These are phyloP conservation scores for Plumapathes pennacea DNA, from an alignment of 92 coral and sea anemone genomes.

Conservation along the genomic window DNA sequence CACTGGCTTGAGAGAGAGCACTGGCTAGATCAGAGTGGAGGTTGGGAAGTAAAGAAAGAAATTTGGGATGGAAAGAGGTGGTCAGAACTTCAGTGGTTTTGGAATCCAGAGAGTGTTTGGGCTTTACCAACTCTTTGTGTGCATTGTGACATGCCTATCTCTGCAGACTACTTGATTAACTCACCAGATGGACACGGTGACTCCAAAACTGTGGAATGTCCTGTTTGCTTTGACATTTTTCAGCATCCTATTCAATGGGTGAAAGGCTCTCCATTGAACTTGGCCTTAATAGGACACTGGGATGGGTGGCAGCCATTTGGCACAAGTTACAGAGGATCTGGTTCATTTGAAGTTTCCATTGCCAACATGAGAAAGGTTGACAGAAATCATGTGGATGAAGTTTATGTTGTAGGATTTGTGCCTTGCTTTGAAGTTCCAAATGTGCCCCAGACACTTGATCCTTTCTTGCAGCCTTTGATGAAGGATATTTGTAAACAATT, in stretches of 20 bases:
- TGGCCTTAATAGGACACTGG: slow-evolving; percentile 48
- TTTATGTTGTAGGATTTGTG: slow-evolving; percentile 54
- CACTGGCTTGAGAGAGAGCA: slow-evolving; percentile 37
- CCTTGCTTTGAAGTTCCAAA: slow-evolving; percentile 55
- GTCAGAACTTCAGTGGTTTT: slow-evolving; percentile 69
- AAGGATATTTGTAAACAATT: slow-evolving; percentile 36
- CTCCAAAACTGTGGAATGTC: slow-evolving; percentile 38
- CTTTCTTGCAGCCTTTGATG: slow-evolving; percentile 53
- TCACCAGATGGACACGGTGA: slow-evolving; percentile 14
- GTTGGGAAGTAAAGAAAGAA: slow-evolving; percentile 44
- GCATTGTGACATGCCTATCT: slow-evolving; percentile 36
- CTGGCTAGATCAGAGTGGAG: slow-evolving; percentile 34
- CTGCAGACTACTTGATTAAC: slow-evolving; percentile 18
- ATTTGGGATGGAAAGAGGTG: slow-evolving; percentile 81
- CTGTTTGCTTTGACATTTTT: slow-evolving; percentile 31
- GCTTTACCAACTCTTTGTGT: slow-evolving; percentile 44
- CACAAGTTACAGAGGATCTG: slow-evolving; percentile 50
- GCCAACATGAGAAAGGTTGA: slow-evolving; percentile 54
- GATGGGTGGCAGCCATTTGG: slow-evolving; percentile 89
- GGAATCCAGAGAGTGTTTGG: slow-evolving; percentile 56
- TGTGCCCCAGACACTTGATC: slow-evolving; percentile 44
- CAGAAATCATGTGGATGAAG: slow-evolving; percentile 52
- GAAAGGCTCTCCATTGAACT: slow-evolving; percentile 36
- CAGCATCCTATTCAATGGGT: slow-evolving; percentile 15
- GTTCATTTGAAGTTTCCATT: slow-evolving; percentile 40